Evolutionary conservation across 2,888 invertebrate species (phyloP), one percentile per base, ranked within the genome.

Genomic region (Plagodis pulveraria): DNA sequence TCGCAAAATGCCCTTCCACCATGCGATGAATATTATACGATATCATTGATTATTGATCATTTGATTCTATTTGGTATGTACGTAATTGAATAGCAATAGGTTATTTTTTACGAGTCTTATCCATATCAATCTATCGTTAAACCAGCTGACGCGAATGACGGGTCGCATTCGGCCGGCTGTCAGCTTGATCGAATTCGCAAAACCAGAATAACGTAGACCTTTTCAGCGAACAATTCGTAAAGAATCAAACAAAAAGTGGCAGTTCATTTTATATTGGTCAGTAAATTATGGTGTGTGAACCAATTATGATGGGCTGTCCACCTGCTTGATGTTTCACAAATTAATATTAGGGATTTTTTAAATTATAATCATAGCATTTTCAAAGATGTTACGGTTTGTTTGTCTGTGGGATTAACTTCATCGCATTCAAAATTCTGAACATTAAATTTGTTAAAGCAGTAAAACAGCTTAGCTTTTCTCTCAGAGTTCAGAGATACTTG

Each of bases 111-210:
- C n/a, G 12, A 49, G 61, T 46, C 72, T 43, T 62, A 63, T 72
- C 72, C 67, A 66, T 22, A 59, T 47, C 49, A 70, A 66, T 50
- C 65, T 48, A 56, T 60, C 70, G 56, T 52, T 36, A 47, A 56
- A 47, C 60, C 71, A 72, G 64, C 72, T 71, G 68, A 62, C 68
- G 63, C 51, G 48, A 62, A 65, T 65, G 66, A 62, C 54, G 63
- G 51, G 55, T 64, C 61, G 67, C 58, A 61, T 62, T 41, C 56
- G 56, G 47, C 54, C 53, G 47, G 36, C 58, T 64, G 65, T 58
- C 55, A 50, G 62, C 60, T 50, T 58, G 69, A 74, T 70, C 66
- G 63, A 69, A 68, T 69, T 67, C 64, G 66, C 65, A 53, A 64
- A 57, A 64, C 53, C 62, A 58, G 49, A 53, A 5, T 50, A 44